Percentiles rank a stretch among this genome's conserved stretches.
phyloP scores from a whole-genome alignment of 1,140 invertebrate genomes.

The Limonius californicus region DNA sequence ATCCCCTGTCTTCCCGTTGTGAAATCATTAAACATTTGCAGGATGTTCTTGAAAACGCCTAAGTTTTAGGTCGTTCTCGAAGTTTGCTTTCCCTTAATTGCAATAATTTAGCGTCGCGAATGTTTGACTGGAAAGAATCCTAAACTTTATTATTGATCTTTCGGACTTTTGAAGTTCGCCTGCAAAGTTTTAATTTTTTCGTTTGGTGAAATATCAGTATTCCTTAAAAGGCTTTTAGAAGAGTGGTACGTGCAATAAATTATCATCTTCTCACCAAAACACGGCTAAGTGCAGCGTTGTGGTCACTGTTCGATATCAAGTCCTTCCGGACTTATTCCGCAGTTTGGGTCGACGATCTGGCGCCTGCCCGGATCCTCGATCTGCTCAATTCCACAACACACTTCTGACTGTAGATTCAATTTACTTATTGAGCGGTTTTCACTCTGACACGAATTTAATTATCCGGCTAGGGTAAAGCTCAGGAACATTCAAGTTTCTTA shows the following conservation, averaged over 20 bases:
- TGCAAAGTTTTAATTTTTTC: not conserved
- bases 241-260: not conserved
- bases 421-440: conserved; percentile 8
- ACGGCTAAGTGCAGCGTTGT: conserved; percentile 1
- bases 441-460: conserved; percentile 8
- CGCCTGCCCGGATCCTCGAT: not conserved
- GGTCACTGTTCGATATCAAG: conserved; percentile 8
- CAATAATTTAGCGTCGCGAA: conserved; percentile 3
- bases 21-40: not conserved
- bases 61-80: not conserved
- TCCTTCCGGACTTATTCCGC: conserved; percentile 6
- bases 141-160: not conserved
- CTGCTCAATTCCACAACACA: conserved; percentile 1
- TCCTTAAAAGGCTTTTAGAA: not conserved
- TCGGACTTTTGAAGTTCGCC: not conserved
- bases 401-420: conserved; percentile 1
- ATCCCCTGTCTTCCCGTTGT: not conserved
- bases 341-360: conserved; percentile 10
- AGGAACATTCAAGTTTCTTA: not conserved
- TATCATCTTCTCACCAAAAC: conserved; percentile 4
- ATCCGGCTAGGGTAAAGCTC: not conserved
- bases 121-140: not conserved
- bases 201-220: not conserved
- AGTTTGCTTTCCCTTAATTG: conserved; percentile 6
- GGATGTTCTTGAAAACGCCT: not conserved